phyloP scores from a whole-genome alignment of 2,113 vertebrate genomes.

The Columba livia region DNA sequence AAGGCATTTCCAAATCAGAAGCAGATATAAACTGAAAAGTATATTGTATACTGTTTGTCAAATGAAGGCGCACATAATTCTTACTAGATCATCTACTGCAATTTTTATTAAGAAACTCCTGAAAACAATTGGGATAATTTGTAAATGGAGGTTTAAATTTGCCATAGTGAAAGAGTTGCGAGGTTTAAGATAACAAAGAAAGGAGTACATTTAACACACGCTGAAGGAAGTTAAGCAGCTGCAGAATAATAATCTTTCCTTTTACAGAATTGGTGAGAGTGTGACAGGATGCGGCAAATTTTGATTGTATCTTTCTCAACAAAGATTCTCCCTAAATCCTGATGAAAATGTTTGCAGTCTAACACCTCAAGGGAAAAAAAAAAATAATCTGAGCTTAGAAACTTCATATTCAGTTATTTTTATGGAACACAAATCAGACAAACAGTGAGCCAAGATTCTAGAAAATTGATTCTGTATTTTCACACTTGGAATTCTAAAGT shows the following conservation, averaged over 20 bases:
- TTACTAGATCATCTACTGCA: not conserved
- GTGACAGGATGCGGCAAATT: not conserved
- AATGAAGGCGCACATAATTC: not conserved
- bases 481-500: slow-evolving; percentile 25
- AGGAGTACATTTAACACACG: not conserved
- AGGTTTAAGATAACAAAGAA: not conserved
- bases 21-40: not conserved
- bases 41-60: not conserved
- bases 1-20: not conserved
- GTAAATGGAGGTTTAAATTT: not conserved
- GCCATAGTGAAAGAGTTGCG: not conserved
- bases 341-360: not conserved
- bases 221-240: not conserved
- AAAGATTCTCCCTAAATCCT: not conserved
- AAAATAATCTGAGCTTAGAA: not conserved
- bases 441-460: slow-evolving; percentile 22
- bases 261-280: not conserved
- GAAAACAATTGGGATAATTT: not conserved
- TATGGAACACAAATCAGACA: slow-evolving; percentile 24
- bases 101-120: not conserved
- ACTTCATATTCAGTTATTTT: slow-evolving; percentile 31
- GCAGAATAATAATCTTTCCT: not conserved
- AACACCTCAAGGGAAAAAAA: not conserved
- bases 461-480: slow-evolving; percentile 26
- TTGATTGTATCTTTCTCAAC: not conserved